Conservation (phyloP, 2,113 vertebrate genomes). For the Ptilonorhynchus violaceus region DNA sequence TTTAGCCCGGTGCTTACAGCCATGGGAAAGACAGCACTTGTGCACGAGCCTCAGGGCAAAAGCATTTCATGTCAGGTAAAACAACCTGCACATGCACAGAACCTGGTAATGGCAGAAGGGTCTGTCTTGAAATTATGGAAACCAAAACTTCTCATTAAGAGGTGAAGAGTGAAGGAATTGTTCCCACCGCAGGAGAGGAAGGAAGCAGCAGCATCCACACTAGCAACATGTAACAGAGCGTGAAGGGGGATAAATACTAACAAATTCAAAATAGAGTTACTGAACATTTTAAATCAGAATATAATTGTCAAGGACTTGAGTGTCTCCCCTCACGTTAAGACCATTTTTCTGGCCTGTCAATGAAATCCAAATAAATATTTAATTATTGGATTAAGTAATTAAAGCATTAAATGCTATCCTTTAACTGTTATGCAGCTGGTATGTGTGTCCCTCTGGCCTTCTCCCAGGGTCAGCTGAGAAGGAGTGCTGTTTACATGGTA, state of each 20-base stretch:
- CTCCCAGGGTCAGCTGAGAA: not conserved
- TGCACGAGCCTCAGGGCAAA: not conserved
- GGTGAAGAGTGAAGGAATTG: not conserved
- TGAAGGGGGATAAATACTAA: not conserved
- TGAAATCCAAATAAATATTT: not conserved
- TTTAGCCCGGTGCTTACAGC: not conserved
- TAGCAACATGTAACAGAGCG: not conserved
- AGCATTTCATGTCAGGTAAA: not conserved
- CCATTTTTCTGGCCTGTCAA: not conserved
- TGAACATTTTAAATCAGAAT: not conserved
- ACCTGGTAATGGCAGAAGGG: not conserved
- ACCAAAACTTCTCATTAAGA: not conserved
- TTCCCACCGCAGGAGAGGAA: not conserved
- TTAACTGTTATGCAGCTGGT: not conserved
- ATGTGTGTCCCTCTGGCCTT: not conserved
- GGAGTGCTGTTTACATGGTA: not conserved
- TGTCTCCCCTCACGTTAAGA: not conserved
- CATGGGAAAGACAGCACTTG: not conserved
- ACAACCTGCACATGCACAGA: not conserved
- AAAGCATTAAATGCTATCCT: not conserved
- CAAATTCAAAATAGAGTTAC: not conserved
- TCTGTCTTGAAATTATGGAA: not conserved
- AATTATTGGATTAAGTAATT: not conserved
- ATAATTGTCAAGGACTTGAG: not conserved
- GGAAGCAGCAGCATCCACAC: not conserved